phyloP scores from a whole-genome alignment of 64 coral and sea anemone species.

The Exaiptasia diaphana region DNA sequence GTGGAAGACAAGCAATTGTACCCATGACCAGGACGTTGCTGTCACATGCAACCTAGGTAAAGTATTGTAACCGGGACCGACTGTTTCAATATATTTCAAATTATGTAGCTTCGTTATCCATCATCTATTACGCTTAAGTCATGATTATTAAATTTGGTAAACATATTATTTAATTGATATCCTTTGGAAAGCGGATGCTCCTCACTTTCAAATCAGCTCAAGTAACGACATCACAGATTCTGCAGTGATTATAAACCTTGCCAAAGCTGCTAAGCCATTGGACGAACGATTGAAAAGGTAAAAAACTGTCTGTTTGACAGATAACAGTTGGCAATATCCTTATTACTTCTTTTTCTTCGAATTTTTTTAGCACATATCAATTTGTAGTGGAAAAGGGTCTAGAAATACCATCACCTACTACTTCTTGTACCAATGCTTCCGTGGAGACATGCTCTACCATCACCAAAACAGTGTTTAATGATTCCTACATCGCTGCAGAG shows the following conservation, averaged over 20 bases:
- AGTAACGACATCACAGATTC: background rate
- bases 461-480: too few relatives aligned
- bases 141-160: background rate
- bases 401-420: background rate
- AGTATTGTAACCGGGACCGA: too few relatives aligned
- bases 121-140: background rate
- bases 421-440: too few relatives aligned
- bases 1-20: background rate
- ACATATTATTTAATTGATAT: background rate
- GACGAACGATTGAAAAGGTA: background rate
- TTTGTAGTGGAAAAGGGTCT: background rate
- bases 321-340: background rate
- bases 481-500: background rate
- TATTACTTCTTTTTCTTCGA: background rate
- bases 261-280: background rate
- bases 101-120: background rate
- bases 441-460: background rate
- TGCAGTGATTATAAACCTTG: background rate
- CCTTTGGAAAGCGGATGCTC: background rate
- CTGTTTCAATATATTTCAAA: too few relatives aligned
- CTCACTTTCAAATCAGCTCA: background rate
- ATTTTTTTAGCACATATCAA: background rate
- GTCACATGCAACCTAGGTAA: background rate
- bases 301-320: background rate
- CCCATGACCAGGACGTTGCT: background rate